Conservation (phyloP, 1,140 invertebrate genomes). For the Bombus pascuorum region DNA sequence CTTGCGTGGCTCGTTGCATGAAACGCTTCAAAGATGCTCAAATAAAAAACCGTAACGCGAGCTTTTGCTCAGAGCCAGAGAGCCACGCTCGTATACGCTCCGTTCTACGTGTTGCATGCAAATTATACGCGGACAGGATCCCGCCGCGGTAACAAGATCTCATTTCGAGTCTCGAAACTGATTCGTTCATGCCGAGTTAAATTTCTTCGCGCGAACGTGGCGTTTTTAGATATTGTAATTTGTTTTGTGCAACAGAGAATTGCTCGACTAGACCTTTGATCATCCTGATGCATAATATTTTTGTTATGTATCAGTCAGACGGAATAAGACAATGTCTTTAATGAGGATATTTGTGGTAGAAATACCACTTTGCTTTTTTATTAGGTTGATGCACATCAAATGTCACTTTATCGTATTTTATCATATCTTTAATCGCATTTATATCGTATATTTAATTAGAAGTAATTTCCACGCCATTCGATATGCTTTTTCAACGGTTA, state of each 20-base stretch:
- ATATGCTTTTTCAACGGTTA: no score
- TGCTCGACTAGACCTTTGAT: background rate
- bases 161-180: background rate
- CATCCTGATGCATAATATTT: background rate
- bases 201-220: background rate
- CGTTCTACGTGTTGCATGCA: conserved; percentile 8
- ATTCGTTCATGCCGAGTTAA: background rate
- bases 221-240: background rate
- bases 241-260: background rate
- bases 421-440: no score
- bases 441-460: no score
- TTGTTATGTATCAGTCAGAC: no score
- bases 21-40: conserved; percentile 16
- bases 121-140: background rate
- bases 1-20: conserved; percentile 16
- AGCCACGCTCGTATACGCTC: no score
- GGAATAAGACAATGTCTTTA: no score
- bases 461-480: no score
- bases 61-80: conserved; percentile 1
- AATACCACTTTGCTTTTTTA: no score
- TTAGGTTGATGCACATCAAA: no score
- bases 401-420: no score
- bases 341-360: no score
- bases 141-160: background rate
- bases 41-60: background rate